Evolutionary conservation across 1,140 invertebrate genomes (phyloP).

Genomic region (Nasonia giraulti): DNA sequence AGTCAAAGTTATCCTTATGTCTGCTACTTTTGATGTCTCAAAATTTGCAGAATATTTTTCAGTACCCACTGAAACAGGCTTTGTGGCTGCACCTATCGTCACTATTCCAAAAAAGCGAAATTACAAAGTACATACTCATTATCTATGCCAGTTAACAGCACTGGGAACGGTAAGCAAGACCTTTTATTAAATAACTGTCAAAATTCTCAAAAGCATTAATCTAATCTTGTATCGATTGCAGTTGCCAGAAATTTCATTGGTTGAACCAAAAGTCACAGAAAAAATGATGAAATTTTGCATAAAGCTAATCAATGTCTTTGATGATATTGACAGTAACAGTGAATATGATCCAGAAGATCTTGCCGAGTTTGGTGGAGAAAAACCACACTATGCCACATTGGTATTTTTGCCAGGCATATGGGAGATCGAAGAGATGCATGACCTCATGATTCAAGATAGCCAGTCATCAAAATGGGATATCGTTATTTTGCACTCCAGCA

Average conservation of each 20-base stretch:
- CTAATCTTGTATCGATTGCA: slow-evolving; percentile 61
- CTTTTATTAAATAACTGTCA: slow-evolving; percentile 5
- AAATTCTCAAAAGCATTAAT: slow-evolving; percentile 40
- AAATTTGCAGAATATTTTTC: slow-evolving; percentile 87
- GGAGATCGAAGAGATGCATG: slow-evolving; percentile 84
- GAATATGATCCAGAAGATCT: slow-evolving; percentile 57
- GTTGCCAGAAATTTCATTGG: slow-evolving; percentile 72
- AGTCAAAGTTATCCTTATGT: slow-evolving; percentile 91
- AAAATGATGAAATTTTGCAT: slow-evolving; percentile 78
- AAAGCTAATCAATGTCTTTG: slow-evolving; percentile 82
- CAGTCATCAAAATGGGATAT: slow-evolving; percentile 76
- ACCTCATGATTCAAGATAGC: slow-evolving; percentile 55
- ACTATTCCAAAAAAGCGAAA: slow-evolving; percentile 74
- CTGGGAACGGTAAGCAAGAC: slow-evolving; percentile 65
- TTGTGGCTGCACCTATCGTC: slow-evolving; percentile 76
- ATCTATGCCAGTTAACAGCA: slow-evolving; percentile 79
- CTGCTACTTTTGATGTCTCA: slow-evolving; percentile 86
- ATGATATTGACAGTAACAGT: slow-evolving; percentile 78
- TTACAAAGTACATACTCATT: slow-evolving; percentile 79
- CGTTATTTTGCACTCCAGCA: slow-evolving; percentile 82
- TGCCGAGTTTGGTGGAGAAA: slow-evolving; percentile 50
- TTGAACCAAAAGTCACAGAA: slow-evolving; percentile 74
- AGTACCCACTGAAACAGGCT: slow-evolving; percentile 69
- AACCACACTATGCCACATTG: slow-evolving; percentile 80
- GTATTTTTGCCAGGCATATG: slow-evolving; percentile 91